These are phyloP conservation scores for Leptinotarsa undecemlineata DNA, from an alignment of 1,140 invertebrate species.

Conservation along the genomic window DNA sequence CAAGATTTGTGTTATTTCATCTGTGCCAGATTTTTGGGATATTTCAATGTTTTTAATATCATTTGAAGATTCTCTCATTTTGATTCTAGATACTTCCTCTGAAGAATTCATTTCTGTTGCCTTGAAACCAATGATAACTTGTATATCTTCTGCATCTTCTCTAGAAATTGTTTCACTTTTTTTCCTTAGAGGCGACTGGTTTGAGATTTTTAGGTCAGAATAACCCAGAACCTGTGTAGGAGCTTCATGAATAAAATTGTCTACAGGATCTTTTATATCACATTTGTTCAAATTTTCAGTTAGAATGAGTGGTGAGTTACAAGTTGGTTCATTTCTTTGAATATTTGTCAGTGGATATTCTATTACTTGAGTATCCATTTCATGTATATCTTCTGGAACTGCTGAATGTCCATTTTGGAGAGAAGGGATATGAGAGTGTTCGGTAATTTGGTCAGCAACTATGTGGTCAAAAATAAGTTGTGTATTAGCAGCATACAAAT, in stretches of 20 bases:
- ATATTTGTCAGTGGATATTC: constrained; percentile 10
- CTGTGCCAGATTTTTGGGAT: neutral
- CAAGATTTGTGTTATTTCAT: constrained; percentile 14
- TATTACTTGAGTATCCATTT: constrained; percentile 29
- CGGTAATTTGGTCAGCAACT: neutral
- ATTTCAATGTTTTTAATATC: neutral
- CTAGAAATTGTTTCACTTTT: neutral
- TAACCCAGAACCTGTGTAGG: constrained; percentile 29
- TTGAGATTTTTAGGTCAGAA: neutral
- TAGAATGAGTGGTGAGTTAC: neutral
- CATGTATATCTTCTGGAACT: constrained; percentile 20
- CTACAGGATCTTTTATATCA: neutral
- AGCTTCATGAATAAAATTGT: constrained; percentile 14
- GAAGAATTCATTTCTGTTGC: neutral
- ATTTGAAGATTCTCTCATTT: neutral
- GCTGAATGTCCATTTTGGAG: neutral
- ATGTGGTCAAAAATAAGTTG: constrained; percentile 33
- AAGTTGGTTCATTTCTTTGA: neutral
- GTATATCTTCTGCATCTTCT: neutral
- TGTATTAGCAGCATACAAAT: constrained; percentile 36
- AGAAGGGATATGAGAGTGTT: neutral
- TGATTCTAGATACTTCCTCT: neutral
- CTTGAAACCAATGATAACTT: neutral
- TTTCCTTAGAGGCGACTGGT: neutral
- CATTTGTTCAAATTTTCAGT: neutral